Base-by-base conservation (phyloP, 2,797 vertebrate genomes). In the Sorex maritimensis region DNA sequence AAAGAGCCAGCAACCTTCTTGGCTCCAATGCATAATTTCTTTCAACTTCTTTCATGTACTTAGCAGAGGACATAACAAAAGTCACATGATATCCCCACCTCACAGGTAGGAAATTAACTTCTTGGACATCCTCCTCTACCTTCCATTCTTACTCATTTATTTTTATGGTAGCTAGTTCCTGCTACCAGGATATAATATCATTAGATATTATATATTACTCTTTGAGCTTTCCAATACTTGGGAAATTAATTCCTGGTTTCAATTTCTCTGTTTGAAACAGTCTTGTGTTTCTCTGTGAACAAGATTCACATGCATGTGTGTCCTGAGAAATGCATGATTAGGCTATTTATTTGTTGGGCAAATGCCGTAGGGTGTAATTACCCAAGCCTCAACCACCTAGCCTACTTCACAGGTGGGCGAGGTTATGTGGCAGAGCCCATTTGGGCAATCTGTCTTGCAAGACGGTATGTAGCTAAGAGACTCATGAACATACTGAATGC, bases 231-330 rank as follows among this genome's bases (percentile, higher is more conserved):
- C 80, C 41, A 52, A 63, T 17, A 71, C 10, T 30, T 24, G 17
- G 55, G 9, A 55, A 85, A 92, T n/a, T 28, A 44, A n/a, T 65
- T 81, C 7, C 21, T 63, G 61, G n/a, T 49, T 44, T 82, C 49
- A 63, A 63, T 38, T 72, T 23, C 52, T 77, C 15, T 77, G 21
- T 85, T 85, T 79, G 79, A 91, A 74, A 79, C 34, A 86, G 30
- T 71, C 69, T 19, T 71, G 69, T 8, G 15, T 71, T 38, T 17
- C 69, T 30, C 30, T 6, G 26, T 30, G 67, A 30, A 6, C 67
- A 15, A 30, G 26, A 61, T 6, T 21, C 15, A 4, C 58, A 61
- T 61, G 6, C 15, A 21, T 61, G 58, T 30, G n/a, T 68, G 28
- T 4, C 14, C 28, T 1, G 12, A 30, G 12, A 15, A 30, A 30